Base-by-base conservation (phyloP, 2,797 vertebrate species). In the Florisuga fusca region DNA sequence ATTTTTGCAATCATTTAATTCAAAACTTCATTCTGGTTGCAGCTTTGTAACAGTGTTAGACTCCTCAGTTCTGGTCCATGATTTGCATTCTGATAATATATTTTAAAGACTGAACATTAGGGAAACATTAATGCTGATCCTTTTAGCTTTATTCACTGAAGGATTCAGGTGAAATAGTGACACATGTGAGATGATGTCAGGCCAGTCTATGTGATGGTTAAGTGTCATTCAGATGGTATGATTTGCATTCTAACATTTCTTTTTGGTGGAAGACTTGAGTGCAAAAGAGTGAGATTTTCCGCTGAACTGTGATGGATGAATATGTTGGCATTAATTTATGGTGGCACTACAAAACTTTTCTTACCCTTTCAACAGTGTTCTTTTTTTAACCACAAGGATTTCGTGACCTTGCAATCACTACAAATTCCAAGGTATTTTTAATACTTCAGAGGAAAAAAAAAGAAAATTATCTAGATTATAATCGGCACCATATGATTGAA, bases 1-100 rank as follows among this genome's bases (percentile, higher is more conserved):
- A 90, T 90, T 94, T 75, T 34, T 90, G 27, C 58, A 94, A 17
- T 84, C 0, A 6, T 89, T 96, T 96, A 91, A 95, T 94, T 93
- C 86, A 96, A 94, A 84, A 87, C 48, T 8, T 84, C 25, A 25
- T 51, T 91, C 71, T 84, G 6, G 22, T 87, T 91, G 25, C 20
- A 84, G 29, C 34, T 68, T 78, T 31, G 12, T 86, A 77, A 59
- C 6, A 3, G 29, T 62, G 48, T 64, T 31, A 77, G 45, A 66
- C 9, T 73, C 51, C 33, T 84, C 90, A 83, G 81, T 76, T 90
- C 59, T 87, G 20, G n/a, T 74, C 33, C 12, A 14, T 33, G 83
- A 90, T 86, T 57, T 75, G n/a, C 16, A 53, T 83, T 92, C 66
- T 29, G 29, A 57, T n/a, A 53, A 26, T 31, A 8, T 54, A 18